Conservation (phyloP, 2,113 vertebrate genomes). For the Cyprinodon brontotheroides region DNA sequence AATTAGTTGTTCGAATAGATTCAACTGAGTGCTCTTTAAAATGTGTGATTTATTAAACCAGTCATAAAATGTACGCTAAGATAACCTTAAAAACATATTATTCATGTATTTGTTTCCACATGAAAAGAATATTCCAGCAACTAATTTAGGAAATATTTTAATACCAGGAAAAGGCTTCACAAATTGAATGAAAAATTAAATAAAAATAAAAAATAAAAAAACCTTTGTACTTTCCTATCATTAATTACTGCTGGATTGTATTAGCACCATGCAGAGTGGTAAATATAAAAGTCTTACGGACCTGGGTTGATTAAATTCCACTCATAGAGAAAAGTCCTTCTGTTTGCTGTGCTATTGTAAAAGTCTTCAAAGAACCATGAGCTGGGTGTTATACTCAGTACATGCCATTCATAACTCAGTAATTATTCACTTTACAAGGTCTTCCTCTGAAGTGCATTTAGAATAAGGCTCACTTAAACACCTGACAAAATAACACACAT, state of each 20-base stretch:
- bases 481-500: constrained; percentile 77
- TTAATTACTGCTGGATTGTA: not conserved
- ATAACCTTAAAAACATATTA: not conserved
- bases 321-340: not conserved
- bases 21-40: not conserved
- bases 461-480: constrained; percentile 67
- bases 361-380: not conserved
- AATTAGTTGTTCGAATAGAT: not conserved
- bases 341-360: not conserved
- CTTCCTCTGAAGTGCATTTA: constrained; percentile 47
- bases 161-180: not conserved
- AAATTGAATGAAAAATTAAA: not conserved
- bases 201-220: not conserved
- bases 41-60: not conserved
- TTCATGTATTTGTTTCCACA: not conserved
- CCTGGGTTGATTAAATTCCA: not conserved
- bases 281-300: not conserved
- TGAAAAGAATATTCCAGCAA: not conserved
- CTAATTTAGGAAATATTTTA: not conserved
- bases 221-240: not conserved
- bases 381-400: not conserved
- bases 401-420: constrained; percentile 44
- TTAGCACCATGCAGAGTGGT: not conserved
- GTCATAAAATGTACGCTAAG: not conserved
- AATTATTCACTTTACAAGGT: constrained; percentile 72